These are phyloP conservation scores for Pedetes capensis DNA, from an alignment of 2,113 vertebrate species.

Conservation along the genomic window DNA sequence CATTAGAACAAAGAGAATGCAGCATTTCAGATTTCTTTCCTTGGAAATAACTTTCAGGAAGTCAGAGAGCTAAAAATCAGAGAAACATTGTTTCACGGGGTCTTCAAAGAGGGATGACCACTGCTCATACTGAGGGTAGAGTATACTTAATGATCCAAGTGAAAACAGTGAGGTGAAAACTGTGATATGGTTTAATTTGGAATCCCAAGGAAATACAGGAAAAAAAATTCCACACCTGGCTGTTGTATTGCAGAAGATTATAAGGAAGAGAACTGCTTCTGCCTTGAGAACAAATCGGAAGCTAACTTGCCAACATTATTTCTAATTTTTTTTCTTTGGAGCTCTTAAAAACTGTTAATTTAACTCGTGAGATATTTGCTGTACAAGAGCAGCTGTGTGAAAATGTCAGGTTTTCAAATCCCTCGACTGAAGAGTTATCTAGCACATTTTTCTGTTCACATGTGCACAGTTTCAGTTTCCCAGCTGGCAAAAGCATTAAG, in stretches of 20 bases:
- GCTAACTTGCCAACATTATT: background rate
- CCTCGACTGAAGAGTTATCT: background rate
- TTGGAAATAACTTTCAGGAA: slow-evolving; percentile 58
- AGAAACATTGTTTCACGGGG: slow-evolving; percentile 52
- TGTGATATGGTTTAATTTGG: background rate
- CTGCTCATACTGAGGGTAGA: background rate
- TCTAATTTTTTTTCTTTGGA: background rate
- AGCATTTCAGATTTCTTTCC: slow-evolving; percentile 34
- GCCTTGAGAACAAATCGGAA: background rate
- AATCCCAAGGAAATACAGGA: background rate
- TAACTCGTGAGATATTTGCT: background rate
- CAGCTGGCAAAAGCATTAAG: slow-evolving; percentile 59
- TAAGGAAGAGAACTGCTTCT: background rate
- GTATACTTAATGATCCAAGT: background rate
- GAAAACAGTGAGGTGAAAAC: background rate
- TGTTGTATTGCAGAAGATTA: background rate
- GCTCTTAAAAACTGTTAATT: background rate
- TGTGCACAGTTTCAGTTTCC: slow-evolving; percentile 49
- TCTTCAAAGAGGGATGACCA: background rate
- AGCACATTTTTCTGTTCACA: slow-evolving; percentile 46
- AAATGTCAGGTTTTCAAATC: background rate
- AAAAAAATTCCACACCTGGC: background rate
- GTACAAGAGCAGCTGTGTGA: background rate
- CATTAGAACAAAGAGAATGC: background rate
- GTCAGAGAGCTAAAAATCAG: slow-evolving; percentile 50